Base-by-base conservation (phyloP, 2,113 vertebrate genomes). In the Xenopus borealis region DNA sequence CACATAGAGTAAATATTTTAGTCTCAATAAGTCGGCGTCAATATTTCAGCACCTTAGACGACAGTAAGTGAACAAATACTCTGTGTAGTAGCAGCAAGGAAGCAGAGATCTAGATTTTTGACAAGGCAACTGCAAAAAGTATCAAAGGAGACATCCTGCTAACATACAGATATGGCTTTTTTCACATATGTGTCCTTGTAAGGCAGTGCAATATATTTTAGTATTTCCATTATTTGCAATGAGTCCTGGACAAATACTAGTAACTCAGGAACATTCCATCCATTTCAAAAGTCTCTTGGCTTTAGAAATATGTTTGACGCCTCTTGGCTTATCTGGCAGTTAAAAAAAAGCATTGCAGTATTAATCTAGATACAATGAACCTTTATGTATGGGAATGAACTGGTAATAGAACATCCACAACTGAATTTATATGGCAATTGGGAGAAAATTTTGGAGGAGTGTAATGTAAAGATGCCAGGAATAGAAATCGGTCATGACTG, bases 371-470 rank as follows among this genome's bases (percentile, higher is more conserved):
- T 63, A 76, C 59, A 58, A 76, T 76, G 30, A 76, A 63, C 9
- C 59, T 69, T 66, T 63, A 69, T 27, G 58, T 63, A 47, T 20
- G 50, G 50, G 27, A 75, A 69, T 76, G 59, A 69, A 17, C 47
- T 63, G 50, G 66, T 53, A 40, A 63, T 12, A 76, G 47, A 76
- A 63, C 40, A 50, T 69, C 46, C 18, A 33, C 73, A 63, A 47
- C 55, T 76, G 58, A 30, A 63, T 76, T 76, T 76, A 76, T 76
- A 59, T n/a, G 66, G 73, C 73, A 76, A 63, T 23, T 63, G 73
- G 73, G 73, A 76, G 73, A 69, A 52, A 76, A 46, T 40, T 40
- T 44, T 76, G 66, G 73, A 76, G 66, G 66, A 76, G 66, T 63
- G 58, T 69, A n/a, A 76, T 52, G 66, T 63, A n/a, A 12, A 9